These are phyloP conservation scores for Drosophila pseudotalamancana DNA, from an alignment of 2,888 invertebrate species.

Conservation along the genomic window DNA sequence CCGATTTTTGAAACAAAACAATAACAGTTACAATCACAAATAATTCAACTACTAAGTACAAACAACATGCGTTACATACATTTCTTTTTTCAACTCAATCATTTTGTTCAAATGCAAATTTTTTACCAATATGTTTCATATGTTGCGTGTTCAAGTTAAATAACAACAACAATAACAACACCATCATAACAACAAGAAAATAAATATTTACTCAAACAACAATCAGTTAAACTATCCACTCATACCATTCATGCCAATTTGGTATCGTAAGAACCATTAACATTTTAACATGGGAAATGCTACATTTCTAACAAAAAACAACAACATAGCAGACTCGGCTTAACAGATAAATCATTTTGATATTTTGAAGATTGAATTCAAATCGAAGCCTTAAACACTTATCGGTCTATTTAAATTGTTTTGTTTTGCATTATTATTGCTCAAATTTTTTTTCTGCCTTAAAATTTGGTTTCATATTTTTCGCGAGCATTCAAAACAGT, in stretches of 20 bases:
- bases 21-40: slow-evolving; percentile 49
- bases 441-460: slow-evolving; percentile 19
- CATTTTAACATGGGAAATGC: not conserved
- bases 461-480: not conserved
- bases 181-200: slow-evolving; percentile 26
- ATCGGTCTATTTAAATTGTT: too few species aligned
- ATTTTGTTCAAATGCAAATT: slow-evolving; percentile 62
- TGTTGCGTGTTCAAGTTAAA: slow-evolving; percentile 57
- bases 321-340: slow-evolving; percentile 5
- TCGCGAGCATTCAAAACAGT: slow-evolving; percentile 1
- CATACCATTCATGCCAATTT: slow-evolving; percentile 18
- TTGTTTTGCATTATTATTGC: slow-evolving; percentile 14
- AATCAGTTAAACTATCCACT: slow-evolving; percentile 15
- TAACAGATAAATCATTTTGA: slow-evolving; percentile 22
- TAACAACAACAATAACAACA: slow-evolving; percentile 31
- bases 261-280: not conserved
- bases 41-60: slow-evolving; percentile 55
- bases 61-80: slow-evolving; percentile 55
- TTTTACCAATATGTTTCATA: slow-evolving; percentile 61
- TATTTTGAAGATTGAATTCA: slow-evolving; percentile 34
- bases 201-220: slow-evolving; percentile 4
- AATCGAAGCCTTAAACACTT: not conserved
- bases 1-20: slow-evolving; percentile 70
- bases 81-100: slow-evolving; percentile 59
- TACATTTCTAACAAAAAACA: not conserved